Evolutionary conservation across 1,140 invertebrate species (phyloP).

Genomic region (Tribolium madens): DNA sequence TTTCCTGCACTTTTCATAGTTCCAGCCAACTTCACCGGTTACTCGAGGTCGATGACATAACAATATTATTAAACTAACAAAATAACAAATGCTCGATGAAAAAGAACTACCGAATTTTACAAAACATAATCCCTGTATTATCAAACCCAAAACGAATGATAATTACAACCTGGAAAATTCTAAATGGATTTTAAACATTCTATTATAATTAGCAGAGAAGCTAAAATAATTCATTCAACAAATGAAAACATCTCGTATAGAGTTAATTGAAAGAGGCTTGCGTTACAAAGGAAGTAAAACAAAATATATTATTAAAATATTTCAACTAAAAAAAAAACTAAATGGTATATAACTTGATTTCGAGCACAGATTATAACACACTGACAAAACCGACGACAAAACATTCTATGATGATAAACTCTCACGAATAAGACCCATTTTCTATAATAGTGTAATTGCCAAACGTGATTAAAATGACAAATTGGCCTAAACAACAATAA

Average conservation of each 20-base stretch:
- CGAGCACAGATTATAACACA: not conserved
- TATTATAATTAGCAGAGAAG: slow-evolving; percentile 32
- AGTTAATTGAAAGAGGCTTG: slow-evolving; percentile 26
- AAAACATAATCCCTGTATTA: slow-evolving; percentile 23
- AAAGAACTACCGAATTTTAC: slow-evolving; percentile 4
- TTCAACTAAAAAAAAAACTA: not conserved
- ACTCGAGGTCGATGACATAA: slow-evolving; percentile 4
- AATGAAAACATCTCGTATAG: slow-evolving; percentile 24
- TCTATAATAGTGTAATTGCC: no score
- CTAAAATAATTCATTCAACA: slow-evolving; percentile 36
- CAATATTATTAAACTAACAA: not conserved
- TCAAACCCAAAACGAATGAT: slow-evolving; percentile 29
- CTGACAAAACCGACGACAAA: no score
- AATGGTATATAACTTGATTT: not conserved
- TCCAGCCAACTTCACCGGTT: slow-evolving; percentile 20
- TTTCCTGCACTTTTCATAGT: slow-evolving; percentile 26
- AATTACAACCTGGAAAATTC: slow-evolving; percentile 29
- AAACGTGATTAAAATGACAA: no score
- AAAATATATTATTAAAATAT: slow-evolving; percentile 32
- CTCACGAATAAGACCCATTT: no score
- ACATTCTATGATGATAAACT: no score
- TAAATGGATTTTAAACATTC: slow-evolving; percentile 26
- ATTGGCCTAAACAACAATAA: no score
- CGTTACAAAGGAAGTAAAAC: slow-evolving; percentile 17
- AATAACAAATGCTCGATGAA: slow-evolving; percentile 4